Percentiles rank a stretch among this genome's conserved stretches.
These are phyloP conservation scores for Onychomys arenicola DNA, from an alignment of 2,797 vertebrate species.

Conservation along the genomic window DNA sequence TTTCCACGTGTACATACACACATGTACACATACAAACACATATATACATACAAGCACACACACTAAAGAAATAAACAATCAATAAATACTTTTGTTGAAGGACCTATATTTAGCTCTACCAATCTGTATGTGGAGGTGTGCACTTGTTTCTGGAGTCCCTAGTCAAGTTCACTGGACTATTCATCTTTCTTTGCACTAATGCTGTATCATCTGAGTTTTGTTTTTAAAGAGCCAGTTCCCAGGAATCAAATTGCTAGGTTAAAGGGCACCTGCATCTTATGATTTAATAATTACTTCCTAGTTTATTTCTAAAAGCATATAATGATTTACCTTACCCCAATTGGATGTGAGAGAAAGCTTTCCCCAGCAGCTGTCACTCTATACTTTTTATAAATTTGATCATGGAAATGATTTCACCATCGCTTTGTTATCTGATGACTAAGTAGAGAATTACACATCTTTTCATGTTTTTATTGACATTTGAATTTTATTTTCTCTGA, in stretches of 20 bases:
- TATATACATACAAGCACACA: neutral
- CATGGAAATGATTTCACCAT: neutral
- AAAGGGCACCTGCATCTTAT: neutral
- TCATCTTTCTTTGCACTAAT: neutral
- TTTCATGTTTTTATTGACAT: neutral
- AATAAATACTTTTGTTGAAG: neutral
- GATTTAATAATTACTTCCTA: conserved; percentile 1
- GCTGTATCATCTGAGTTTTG: neutral
- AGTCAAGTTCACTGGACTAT: neutral
- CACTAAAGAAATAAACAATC: neutral
- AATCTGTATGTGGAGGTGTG: neutral
- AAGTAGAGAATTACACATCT: neutral
- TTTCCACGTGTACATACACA: too few species aligned
- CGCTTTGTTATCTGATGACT: conserved; percentile 31
- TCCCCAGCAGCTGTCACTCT: neutral
- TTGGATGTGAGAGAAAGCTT: neutral
- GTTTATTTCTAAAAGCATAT: neutral
- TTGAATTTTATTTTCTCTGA: conserved; percentile 52
- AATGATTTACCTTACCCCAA: neutral
- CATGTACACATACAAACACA: neutral
- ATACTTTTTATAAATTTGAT: neutral
- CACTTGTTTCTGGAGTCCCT: neutral
- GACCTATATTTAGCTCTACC: neutral
- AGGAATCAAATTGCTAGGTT: neutral
- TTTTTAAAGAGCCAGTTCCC: neutral